These are phyloP conservation scores for Matsumurasca onukii DNA, from an alignment of 1,140 invertebrate species.

Conservation along the genomic window DNA sequence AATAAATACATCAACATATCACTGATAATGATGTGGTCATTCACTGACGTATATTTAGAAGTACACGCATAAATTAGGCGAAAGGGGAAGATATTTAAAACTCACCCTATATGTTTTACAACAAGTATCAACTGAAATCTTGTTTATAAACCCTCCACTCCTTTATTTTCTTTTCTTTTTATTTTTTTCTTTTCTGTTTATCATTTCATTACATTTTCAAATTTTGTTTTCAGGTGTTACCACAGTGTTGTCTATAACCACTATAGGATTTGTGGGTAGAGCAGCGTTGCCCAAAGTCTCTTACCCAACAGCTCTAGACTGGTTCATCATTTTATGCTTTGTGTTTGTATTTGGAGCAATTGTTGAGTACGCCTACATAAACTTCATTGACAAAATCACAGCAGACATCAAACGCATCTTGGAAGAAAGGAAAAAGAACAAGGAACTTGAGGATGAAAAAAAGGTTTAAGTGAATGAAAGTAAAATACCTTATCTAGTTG, in stretches of 20 bases:
- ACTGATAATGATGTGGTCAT: too few species aligned
- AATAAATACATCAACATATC: too few species aligned
- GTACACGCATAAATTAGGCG: too few species aligned
- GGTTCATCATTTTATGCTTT: conserved; percentile 61
- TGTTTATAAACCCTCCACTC: too few species aligned
- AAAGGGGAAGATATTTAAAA: too few species aligned
- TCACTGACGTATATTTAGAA: too few species aligned
- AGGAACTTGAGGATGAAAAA: background rate
- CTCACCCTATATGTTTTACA: too few species aligned
- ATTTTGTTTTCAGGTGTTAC: conserved; percentile 52
- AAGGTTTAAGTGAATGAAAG: too few species aligned
- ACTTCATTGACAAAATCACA: conserved; percentile 58
- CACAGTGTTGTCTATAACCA: conserved; percentile 60
- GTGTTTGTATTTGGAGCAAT: conserved; percentile 60
- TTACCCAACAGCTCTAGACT: conserved; percentile 62
- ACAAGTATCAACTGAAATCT: too few species aligned
- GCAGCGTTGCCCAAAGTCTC: conserved; percentile 57
- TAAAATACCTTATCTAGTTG: too few species aligned
- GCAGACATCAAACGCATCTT: conserved; percentile 45
- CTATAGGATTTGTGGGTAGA: conserved; percentile 58
- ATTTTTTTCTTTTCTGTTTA: background rate
- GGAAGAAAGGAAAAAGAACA: conserved; percentile 38
- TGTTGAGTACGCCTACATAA: conserved; percentile 61
- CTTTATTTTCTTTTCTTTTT: too few species aligned
- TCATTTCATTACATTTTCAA: background rate